Evolutionary conservation across 2,113 vertebrate species (phyloP).

Genomic region (Anguilla japonica): DNA sequence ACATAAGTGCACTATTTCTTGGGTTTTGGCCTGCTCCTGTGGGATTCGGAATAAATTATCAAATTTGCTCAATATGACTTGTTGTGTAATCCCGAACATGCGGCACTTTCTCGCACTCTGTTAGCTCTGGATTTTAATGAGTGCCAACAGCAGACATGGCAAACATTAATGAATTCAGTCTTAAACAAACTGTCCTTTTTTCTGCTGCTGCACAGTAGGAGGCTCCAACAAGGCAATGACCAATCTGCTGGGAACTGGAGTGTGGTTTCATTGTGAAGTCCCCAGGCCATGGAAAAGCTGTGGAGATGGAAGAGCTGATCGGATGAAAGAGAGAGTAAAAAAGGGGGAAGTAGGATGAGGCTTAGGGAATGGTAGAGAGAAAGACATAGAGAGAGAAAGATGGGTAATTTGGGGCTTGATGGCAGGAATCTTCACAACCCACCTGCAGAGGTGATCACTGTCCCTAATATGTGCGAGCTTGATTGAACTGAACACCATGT

Average conservation of each 20-base stretch:
- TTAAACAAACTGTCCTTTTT: background rate
- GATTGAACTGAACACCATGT: background rate
- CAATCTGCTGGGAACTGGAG: conserved; percentile 6
- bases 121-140: background rate
- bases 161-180: conserved; percentile 16
- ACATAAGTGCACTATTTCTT: background rate
- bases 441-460: background rate
- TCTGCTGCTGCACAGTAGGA: background rate
- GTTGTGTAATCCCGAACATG: background rate
- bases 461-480: background rate
- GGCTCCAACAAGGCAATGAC: background rate
- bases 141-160: conserved; percentile 2
- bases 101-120: background rate
- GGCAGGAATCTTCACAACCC: background rate
- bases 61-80: background rate
- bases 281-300: background rate
- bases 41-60: background rate
- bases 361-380: background rate
- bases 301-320: background rate
- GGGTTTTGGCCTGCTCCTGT: background rate
- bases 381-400: background rate
- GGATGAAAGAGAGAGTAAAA: conserved; percentile 33
- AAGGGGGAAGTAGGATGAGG: conserved; percentile 4
- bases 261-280: background rate
- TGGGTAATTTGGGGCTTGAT: background rate